Percentiles rank a stretch among this genome's conserved stretches.
Conservation (phyloP, 2,113 vertebrate genomes). For the Sterrhoptilus dennistouni region DNA sequence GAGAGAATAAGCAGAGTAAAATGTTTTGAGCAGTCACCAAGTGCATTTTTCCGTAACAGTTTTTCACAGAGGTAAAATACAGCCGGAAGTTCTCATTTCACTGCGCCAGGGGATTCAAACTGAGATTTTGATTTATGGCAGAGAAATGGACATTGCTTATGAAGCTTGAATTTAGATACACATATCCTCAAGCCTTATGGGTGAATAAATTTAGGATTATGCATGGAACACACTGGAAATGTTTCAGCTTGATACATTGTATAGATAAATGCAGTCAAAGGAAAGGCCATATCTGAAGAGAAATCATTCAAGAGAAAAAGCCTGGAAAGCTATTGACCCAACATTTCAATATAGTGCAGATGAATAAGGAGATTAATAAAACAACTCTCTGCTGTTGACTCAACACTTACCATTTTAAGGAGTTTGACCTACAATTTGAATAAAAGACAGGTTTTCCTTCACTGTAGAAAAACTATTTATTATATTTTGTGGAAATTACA, state of each 20-base stretch:
- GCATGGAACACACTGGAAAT: background rate
- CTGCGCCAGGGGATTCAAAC: background rate
- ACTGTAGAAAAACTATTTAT: background rate
- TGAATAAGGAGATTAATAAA: background rate
- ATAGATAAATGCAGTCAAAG: background rate
- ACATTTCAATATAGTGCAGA: background rate
- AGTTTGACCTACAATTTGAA: background rate
- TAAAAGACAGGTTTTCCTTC: background rate
- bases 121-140: background rate
- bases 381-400: background rate
- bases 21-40: background rate
- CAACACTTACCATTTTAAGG: background rate
- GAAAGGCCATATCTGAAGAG: background rate
- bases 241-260: background rate
- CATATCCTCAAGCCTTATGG: background rate
- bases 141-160: background rate
- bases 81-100: background rate
- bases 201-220: background rate
- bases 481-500: background rate
- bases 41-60: background rate
- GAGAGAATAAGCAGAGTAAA: background rate
- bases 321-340: background rate
- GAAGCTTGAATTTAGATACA: background rate
- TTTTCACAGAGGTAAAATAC: background rate
- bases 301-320: background rate